Conservation (phyloP, 2,888 invertebrate species). For the Melanchra persicariae region DNA sequence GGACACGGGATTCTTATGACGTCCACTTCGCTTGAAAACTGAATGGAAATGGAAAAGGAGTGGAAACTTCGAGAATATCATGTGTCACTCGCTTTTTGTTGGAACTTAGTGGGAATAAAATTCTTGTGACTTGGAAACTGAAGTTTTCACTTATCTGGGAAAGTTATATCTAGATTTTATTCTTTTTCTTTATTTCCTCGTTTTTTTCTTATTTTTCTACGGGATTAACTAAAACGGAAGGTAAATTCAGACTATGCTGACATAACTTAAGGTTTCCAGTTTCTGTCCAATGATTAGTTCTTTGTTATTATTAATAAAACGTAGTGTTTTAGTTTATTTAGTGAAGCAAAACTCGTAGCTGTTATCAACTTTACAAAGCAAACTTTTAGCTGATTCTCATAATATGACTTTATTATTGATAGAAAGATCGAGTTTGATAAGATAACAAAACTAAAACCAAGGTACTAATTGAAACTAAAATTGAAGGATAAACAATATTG, state of each 20-base stretch:
- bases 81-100: slow-evolving; percentile 51
- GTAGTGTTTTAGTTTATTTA: neutral
- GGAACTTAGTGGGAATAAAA: slow-evolving; percentile 39
- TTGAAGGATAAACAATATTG: neutral
- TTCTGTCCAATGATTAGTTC: neutral
- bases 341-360: neutral
- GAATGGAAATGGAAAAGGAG: slow-evolving; percentile 47
- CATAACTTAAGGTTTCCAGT: neutral
- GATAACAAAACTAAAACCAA: slow-evolving; percentile 2
- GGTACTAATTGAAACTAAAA: neutral
- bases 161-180: slow-evolving; percentile 25
- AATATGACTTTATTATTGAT: neutral
- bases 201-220: neutral
- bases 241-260: neutral
- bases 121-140: slow-evolving; percentile 30
- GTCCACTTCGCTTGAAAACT: slow-evolving; percentile 54
- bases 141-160: slow-evolving; percentile 23
- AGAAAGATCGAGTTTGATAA: neutral
- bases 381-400: neutral
- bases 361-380: neutral
- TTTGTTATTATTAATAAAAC: neutral
- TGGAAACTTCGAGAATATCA: slow-evolving; percentile 48
- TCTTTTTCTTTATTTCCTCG: slow-evolving; percentile 6
- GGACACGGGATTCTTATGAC: slow-evolving; percentile 58
- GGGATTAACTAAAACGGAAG: neutral